Evolutionary conservation across 2,888 invertebrate species (phyloP).

Genomic region (Andrena flavipes): DNA sequence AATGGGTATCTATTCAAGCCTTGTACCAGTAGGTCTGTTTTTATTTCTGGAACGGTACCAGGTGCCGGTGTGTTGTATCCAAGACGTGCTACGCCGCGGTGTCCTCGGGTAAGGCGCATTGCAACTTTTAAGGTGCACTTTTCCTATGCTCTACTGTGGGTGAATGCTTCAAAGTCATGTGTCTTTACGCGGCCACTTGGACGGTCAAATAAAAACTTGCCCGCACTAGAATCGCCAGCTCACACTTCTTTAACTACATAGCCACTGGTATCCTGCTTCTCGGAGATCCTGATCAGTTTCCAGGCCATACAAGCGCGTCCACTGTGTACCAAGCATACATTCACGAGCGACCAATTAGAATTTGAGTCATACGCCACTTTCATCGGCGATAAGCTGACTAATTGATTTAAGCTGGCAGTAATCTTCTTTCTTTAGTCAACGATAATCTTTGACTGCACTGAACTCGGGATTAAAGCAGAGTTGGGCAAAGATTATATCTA

Average conservation of each 20-base stretch:
- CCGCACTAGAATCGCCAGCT: constrained; percentile 30
- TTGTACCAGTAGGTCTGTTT: constrained; percentile 58
- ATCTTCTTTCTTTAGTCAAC: not conserved
- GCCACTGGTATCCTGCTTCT: constrained; percentile 1
- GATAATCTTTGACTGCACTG: not conserved
- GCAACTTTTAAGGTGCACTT: constrained; percentile 63
- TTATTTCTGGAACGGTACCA: constrained; percentile 58
- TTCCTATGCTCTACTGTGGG: constrained; percentile 67
- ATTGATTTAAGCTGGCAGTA: too few species aligned
- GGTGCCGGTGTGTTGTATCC: constrained; percentile 61
- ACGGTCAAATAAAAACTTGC: constrained; percentile 54
- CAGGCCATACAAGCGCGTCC: not conserved
- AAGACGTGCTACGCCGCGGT: constrained; percentile 57
- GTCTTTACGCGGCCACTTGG: constrained; percentile 39
- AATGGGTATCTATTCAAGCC: constrained; percentile 59
- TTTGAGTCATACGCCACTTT: too few species aligned
- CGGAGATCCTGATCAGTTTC: not conserved
- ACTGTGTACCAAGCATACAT: not conserved
- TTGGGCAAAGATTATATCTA: too few species aligned
- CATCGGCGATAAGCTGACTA: too few species aligned
- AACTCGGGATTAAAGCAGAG: not conserved
- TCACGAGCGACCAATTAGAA: too few species aligned
- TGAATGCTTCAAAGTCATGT: constrained; percentile 58
- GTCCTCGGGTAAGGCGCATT: constrained; percentile 60
- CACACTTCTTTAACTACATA: not conserved